Percentiles rank a stretch among this genome's conserved stretches.
Conservation (phyloP, 2,113 vertebrate species). For the Platycercus adscitus region DNA sequence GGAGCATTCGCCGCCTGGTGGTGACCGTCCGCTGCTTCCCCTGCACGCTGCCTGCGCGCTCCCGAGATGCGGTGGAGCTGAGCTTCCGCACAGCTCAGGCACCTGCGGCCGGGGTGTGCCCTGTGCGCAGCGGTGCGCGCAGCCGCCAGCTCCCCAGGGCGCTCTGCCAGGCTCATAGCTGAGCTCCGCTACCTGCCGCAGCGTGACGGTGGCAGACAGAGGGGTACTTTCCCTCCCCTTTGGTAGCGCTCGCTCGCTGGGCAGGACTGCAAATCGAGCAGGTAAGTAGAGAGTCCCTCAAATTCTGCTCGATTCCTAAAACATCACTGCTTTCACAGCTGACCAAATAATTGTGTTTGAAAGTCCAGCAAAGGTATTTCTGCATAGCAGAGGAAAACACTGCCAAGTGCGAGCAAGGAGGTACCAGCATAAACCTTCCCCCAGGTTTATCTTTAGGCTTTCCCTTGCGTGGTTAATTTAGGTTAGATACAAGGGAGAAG, state of each 20-base stretch:
- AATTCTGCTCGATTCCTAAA: background rate
- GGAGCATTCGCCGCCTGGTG: background rate
- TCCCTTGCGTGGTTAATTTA: background rate
- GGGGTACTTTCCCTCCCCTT: background rate
- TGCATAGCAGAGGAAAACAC: background rate
- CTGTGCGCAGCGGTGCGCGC: background rate
- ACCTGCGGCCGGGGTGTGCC: no score
- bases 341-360: background rate
- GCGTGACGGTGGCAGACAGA: accelerated
- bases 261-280: background rate
- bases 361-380: background rate
- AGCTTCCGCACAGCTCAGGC: background rate
- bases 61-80: accelerated
- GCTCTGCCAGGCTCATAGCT: background rate
- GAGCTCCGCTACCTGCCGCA: no score
- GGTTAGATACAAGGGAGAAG: background rate
- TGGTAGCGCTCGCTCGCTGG: background rate
- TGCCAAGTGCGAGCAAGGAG: background rate
- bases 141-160: background rate
- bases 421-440: background rate
- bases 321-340: background rate
- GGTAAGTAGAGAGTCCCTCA: background rate
- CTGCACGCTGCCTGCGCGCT: accelerated
- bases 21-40: background rate
- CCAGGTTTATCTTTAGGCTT: background rate